Conservation (phyloP, 2,888 invertebrate genomes). For the Tenthredo livida region DNA sequence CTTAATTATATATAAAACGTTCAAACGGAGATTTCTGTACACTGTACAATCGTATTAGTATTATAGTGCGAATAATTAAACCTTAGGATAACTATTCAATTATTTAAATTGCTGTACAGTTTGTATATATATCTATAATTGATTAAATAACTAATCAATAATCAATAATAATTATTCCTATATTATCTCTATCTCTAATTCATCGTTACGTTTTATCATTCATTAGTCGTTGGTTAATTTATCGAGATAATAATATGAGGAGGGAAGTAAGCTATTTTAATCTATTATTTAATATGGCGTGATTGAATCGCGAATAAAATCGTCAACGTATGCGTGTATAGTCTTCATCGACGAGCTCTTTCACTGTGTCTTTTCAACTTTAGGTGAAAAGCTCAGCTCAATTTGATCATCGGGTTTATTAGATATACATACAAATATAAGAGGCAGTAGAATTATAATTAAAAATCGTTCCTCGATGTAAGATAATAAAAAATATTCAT, state of each 20-base stretch:
- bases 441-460: neutral
- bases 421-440: neutral
- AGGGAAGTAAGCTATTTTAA: slow-evolving; percentile 64
- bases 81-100: slow-evolving; percentile 59
- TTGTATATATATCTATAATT: slow-evolving; percentile 55
- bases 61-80: slow-evolving; percentile 4
- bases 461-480: neutral
- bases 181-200: neutral
- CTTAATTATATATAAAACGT: neutral
- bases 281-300: slow-evolving; percentile 63
- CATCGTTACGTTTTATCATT: slow-evolving; percentile 56
- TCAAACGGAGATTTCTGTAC: slow-evolving; percentile 63
- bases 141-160: slow-evolving; percentile 20
- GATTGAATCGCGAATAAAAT: slow-evolving; percentile 50
- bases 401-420: neutral
- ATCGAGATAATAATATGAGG: slow-evolving; percentile 60
- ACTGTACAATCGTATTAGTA: slow-evolving; percentile 64
- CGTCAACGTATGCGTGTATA: neutral
- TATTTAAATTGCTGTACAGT: slow-evolving; percentile 59
- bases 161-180: neutral
- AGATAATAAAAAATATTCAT: neutral
- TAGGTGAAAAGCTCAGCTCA: neutral
- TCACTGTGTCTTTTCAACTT: neutral
- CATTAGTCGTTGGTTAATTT: slow-evolving; percentile 54
- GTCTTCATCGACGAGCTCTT: neutral